Evolutionary conservation across 2,888 invertebrate species (phyloP).

Genomic region (Chrysolina oricalcia): DNA sequence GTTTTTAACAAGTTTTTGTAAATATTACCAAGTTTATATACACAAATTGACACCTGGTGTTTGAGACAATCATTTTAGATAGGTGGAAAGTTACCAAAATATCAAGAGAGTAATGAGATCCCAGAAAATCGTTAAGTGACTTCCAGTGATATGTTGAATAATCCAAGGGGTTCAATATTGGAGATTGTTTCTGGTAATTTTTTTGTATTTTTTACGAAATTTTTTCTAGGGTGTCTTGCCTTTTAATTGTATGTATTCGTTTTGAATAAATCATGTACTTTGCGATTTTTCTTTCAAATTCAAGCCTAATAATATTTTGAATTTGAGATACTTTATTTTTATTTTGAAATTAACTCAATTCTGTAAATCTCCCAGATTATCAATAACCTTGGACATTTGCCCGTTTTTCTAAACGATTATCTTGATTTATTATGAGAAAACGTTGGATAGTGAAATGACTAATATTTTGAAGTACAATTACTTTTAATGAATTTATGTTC

Average conservation of each 20-base stretch:
- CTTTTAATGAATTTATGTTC: conserved; percentile 27
- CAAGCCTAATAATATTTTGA: background rate
- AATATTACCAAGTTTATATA: background rate
- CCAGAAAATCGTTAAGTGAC: background rate
- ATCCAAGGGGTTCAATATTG: background rate
- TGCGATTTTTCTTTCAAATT: too few species aligned
- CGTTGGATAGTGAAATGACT: conserved; percentile 27
- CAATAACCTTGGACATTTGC: too few species aligned
- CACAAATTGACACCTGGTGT: background rate
- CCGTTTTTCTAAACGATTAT: background rate
- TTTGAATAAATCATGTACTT: background rate
- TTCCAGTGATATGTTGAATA: background rate
- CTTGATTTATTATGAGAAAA: conserved; percentile 6
- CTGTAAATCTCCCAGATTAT: too few species aligned
- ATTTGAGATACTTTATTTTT: background rate
- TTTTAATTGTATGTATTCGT: background rate
- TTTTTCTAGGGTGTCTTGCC: background rate
- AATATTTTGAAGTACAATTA: conserved; percentile 43
- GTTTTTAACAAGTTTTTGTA: background rate
- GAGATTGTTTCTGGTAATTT: background rate
- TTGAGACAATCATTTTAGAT: conserved; percentile 12
- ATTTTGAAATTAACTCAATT: background rate
- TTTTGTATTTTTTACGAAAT: background rate
- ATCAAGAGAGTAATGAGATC: background rate
- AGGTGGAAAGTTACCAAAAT: conserved; percentile 10